A percentile compares a stretch with the other conserved stretches of the same genome.
Conservation (phyloP, 2,888 invertebrate genomes). For the Nephrotoma flavescens region DNA sequence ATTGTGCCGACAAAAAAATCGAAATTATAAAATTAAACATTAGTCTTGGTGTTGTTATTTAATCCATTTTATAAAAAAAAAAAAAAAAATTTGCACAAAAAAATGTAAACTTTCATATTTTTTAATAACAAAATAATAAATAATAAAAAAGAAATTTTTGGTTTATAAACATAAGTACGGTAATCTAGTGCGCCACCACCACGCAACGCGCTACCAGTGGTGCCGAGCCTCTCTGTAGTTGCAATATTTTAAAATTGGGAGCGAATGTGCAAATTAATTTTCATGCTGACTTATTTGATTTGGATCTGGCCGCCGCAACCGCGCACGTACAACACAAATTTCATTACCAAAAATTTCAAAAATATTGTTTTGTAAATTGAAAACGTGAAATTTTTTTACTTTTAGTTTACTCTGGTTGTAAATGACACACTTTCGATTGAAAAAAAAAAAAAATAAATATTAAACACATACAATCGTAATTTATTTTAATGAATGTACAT, state of each 20-base stretch:
- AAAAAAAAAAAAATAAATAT: neutral
- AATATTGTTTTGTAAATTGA: neutral
- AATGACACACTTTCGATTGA: neutral
- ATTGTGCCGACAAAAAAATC: neutral
- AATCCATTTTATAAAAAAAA: neutral
- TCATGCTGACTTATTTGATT: too few species aligned
- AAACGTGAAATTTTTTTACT: neutral
- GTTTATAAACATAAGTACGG: neutral
- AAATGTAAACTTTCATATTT: neutral
- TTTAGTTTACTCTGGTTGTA: neutral
- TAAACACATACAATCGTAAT: too few species aligned
- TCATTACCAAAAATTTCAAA: neutral
- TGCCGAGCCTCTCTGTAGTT: too few species aligned
- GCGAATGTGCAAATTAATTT: too few species aligned
- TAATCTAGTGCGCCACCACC: too few species aligned
- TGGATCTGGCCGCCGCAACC: neutral
- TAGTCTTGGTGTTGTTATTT: neutral
- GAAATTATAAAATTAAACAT: neutral
- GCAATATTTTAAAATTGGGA: too few species aligned
- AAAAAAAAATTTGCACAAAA: neutral
- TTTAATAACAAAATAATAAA: neutral
- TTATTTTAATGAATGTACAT: too few species aligned
- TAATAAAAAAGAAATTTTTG: neutral
- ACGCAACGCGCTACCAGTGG: too few species aligned
- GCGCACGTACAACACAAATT: neutral